Conservation (phyloP, 2,888 invertebrate genomes). For the Teinopalpus imperialis region DNA sequence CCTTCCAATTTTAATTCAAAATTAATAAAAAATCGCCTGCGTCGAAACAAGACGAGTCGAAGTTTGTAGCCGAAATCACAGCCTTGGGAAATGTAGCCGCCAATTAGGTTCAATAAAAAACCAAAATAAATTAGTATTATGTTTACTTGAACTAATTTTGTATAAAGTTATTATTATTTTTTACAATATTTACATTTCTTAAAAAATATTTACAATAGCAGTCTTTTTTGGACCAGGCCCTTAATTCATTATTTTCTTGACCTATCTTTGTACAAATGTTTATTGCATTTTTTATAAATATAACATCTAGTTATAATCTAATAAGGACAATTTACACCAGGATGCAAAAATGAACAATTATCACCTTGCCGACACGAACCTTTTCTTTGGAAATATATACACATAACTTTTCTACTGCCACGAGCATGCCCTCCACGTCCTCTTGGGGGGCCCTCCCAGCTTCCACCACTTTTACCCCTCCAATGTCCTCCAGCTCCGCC, state of each 20-base stretch:
- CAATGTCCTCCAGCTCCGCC: constrained; percentile 74
- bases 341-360: constrained; percentile 92
- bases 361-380: constrained; percentile 92
- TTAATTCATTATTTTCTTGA: constrained; percentile 29
- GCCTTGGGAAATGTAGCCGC: too few species aligned
- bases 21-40: too few species aligned
- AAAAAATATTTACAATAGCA: constrained; percentile 48
- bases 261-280: constrained; percentile 19
- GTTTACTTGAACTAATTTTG: constrained; percentile 35
- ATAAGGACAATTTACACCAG: constrained; percentile 84
- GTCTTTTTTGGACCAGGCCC: constrained; percentile 48
- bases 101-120: constrained; percentile 17
- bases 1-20: too few species aligned
- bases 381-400: constrained; percentile 89
- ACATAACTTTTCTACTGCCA: constrained; percentile 82
- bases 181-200: constrained; percentile 44
- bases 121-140: constrained; percentile 18
- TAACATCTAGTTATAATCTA: constrained; percentile 29
- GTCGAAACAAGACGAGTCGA: too few species aligned
- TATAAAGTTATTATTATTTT: constrained; percentile 30
- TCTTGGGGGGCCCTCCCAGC: constrained; percentile 72
- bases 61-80: too few species aligned
- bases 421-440: constrained; percentile 75
- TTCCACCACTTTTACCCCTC: constrained; percentile 73
- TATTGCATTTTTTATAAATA: constrained; percentile 11